These are phyloP conservation scores for Heterotis niloticus DNA, from an alignment of 2,113 vertebrate genomes.

Conservation along the genomic window DNA sequence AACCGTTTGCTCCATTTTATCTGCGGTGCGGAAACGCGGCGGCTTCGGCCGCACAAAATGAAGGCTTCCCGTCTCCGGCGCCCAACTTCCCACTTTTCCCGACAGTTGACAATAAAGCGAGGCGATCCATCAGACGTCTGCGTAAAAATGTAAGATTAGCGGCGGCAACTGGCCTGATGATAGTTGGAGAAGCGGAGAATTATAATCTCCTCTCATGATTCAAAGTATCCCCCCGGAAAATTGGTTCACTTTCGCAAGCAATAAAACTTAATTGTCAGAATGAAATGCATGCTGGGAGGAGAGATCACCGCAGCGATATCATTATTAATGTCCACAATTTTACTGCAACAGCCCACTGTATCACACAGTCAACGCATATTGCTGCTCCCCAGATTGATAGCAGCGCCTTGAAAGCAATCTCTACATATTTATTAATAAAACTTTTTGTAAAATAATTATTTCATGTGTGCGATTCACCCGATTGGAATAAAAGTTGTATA, in stretches of 20 bases:
- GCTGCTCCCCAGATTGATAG: not conserved
- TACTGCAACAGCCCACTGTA: conserved; percentile 6
- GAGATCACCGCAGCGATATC: conserved; percentile 30
- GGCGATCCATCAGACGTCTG: conserved; percentile 22
- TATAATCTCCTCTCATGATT: conserved; percentile 60
- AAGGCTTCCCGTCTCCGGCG: conserved; percentile 42
- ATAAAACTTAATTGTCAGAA: conserved; percentile 67
- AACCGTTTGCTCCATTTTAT: conserved; percentile 65
- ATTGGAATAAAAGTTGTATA: not conserved
- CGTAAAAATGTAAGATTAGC: conserved; percentile 54
- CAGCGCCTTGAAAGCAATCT: not conserved
- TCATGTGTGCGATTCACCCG: not conserved
- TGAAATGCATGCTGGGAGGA: conserved; percentile 57
- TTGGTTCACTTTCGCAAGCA: conserved; percentile 47
- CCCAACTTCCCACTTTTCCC: conserved; percentile 31
- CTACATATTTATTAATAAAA: not conserved
- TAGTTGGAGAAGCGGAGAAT: conserved; percentile 51
- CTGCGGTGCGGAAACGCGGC: conserved; percentile 36
- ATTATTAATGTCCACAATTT: conserved; percentile 22
- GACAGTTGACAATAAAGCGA: conserved; percentile 6
- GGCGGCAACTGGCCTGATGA: conserved; percentile 45
- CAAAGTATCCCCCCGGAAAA: conserved; percentile 45
- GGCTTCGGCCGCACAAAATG: conserved; percentile 53
- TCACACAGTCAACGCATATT: conserved; percentile 8
- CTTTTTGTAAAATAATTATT: not conserved